Conservation (phyloP, 2,888 invertebrate genomes). For the Zeuzera pyrina region DNA sequence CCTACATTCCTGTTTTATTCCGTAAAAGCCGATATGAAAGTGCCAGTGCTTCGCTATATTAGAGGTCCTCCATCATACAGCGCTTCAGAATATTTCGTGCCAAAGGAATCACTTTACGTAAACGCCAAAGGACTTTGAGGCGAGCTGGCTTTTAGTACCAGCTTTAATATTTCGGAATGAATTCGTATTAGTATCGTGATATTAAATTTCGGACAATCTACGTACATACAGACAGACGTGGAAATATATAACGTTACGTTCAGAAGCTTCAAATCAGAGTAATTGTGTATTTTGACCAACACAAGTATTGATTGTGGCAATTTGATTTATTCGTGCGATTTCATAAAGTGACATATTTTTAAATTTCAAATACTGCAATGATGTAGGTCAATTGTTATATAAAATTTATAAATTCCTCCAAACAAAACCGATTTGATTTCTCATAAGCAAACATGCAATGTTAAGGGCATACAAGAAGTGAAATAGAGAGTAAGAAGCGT, state of each 20-base stretch:
- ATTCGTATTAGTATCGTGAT: neutral
- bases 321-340: no score
- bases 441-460: constrained; percentile 11
- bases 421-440: no score
- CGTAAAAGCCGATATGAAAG: constrained; percentile 29
- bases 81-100: constrained; percentile 33
- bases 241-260: no score
- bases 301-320: no score
- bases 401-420: no score
- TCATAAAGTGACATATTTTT: no score
- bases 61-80: constrained; percentile 30
- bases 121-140: constrained; percentile 34
- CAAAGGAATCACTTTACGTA: constrained; percentile 31
- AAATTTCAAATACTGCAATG: no score
- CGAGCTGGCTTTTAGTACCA: constrained; percentile 23
- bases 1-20: no score
- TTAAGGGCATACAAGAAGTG: constrained; percentile 40
- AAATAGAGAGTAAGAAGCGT: constrained; percentile 81
- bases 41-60: constrained; percentile 27
- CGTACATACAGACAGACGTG: neutral
- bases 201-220: neutral
- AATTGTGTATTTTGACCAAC: no score
- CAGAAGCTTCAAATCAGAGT: no score
- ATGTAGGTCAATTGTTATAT: no score
- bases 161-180: neutral